These are phyloP conservation scores for Heliocidaris tuberculata DNA, from an alignment of 35 echinoderm and acorn worm species.

Conservation along the genomic window DNA sequence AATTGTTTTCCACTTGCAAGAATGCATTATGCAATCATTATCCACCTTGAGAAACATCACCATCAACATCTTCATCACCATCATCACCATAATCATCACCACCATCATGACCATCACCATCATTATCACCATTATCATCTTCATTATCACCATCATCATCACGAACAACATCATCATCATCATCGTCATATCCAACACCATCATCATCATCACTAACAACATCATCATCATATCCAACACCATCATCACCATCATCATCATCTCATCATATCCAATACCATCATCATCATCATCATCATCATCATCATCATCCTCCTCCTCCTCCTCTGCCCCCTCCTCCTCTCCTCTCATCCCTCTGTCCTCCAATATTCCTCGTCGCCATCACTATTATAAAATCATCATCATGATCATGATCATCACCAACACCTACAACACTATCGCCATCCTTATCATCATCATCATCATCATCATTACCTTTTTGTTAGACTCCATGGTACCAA, in stretches of 20 bases:
- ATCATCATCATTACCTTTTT: conserved; percentile 58
- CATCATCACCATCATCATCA: not conserved
- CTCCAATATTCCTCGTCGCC: not conserved
- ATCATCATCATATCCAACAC: not conserved
- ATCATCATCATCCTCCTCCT: too few relatives aligned
- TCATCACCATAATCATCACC: too few relatives aligned
- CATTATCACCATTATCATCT: not conserved
- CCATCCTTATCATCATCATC: not conserved
- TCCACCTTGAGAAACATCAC: too few relatives aligned
- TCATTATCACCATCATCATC: not conserved
- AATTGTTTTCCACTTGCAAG: too few relatives aligned
- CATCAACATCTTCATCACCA: too few relatives aligned
- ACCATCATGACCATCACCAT: not conserved
- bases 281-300: conserved; percentile 12
- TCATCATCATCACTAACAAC: not conserved
- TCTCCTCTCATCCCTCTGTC: too few relatives aligned
- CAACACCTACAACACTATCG: not conserved
- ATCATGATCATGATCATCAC: not conserved
- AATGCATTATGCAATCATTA: too few relatives aligned
- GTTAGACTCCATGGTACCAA: conserved; percentile 56
- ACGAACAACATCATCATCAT: too few relatives aligned
- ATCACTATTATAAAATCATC: not conserved
- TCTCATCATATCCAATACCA: not conserved
- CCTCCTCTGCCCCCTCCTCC: too few relatives aligned
- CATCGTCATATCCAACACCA: not conserved